Conservation (phyloP, 1,140 invertebrate species). For the Trichonephila clavipes region DNA sequence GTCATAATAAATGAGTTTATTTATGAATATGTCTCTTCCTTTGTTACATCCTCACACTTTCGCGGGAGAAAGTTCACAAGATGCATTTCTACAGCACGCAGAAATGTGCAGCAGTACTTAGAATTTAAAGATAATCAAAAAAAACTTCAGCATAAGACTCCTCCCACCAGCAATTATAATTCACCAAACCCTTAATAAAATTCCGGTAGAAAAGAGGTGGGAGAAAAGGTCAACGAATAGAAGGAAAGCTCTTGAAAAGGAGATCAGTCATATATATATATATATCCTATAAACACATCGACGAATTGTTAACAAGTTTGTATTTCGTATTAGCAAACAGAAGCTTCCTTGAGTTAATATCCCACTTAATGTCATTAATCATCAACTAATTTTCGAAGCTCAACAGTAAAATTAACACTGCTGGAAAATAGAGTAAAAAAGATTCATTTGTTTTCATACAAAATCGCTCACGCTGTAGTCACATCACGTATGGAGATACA, state of each 20-base stretch:
- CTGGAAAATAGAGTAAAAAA: neutral
- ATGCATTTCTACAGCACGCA: neutral
- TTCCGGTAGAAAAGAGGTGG: neutral
- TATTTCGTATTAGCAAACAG: constrained; percentile 41
- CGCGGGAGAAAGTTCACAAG: too few relatives aligned
- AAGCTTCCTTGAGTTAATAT: constrained; percentile 28
- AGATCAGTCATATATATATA: neutral
- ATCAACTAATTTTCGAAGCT: constrained; percentile 29
- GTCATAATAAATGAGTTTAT: too few relatives aligned
- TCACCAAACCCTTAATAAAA: constrained; percentile 47
- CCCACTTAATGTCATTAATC: constrained; percentile 40
- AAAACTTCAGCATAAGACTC: neutral
- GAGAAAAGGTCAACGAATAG: neutral
- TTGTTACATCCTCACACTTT: too few relatives aligned
- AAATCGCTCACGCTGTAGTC: constrained; percentile 3
- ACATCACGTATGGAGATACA: constrained; percentile 11
- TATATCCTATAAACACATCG: constrained; percentile 20
- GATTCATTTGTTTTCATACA: neutral
- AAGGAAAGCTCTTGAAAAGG: neutral
- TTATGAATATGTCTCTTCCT: too few relatives aligned
- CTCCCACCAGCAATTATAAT: neutral
- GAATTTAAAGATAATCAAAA: neutral
- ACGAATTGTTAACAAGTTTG: constrained; percentile 52
- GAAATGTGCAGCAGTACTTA: neutral
- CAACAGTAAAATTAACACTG: neutral